Percentiles rank a stretch among this genome's conserved stretches.
phyloP scores from a whole-genome alignment of 2,113 vertebrate species.

The Gasterosteus aculeatus region DNA sequence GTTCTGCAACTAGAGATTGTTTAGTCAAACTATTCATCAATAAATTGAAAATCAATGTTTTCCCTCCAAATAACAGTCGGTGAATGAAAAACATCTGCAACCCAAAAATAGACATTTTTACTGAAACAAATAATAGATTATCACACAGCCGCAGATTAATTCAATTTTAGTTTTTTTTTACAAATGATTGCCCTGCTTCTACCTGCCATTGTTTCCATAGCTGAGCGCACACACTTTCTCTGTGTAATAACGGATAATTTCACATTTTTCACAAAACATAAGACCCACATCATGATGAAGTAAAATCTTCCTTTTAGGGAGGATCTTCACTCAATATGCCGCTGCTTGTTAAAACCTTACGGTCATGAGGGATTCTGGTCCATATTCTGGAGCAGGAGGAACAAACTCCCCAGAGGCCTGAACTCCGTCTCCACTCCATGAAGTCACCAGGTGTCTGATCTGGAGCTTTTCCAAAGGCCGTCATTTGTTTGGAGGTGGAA shows the following conservation, averaged over 20 bases:
- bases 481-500: constrained; percentile 13
- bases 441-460: constrained; percentile 52
- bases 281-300: constrained; percentile 10
- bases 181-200: neutral
- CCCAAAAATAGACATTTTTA: neutral
- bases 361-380: constrained; percentile 13
- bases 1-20: neutral
- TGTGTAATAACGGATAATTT: neutral
- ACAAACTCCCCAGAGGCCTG: constrained; percentile 6
- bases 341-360: constrained; percentile 3
- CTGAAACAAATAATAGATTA: too few relatives aligned
- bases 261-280: neutral
- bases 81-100: neutral
- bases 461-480: constrained; percentile 50
- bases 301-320: neutral
- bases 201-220: too few relatives aligned
- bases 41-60: neutral
- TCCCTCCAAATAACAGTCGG: neutral
- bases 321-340: neutral
- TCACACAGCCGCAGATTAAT: too few relatives aligned
- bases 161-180: neutral
- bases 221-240: neutral
- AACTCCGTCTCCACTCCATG: constrained; percentile 20
- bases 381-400: constrained; percentile 32
- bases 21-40: neutral